phyloP scores from a whole-genome alignment of 2,113 vertebrate species.

The Sander vitreus region DNA sequence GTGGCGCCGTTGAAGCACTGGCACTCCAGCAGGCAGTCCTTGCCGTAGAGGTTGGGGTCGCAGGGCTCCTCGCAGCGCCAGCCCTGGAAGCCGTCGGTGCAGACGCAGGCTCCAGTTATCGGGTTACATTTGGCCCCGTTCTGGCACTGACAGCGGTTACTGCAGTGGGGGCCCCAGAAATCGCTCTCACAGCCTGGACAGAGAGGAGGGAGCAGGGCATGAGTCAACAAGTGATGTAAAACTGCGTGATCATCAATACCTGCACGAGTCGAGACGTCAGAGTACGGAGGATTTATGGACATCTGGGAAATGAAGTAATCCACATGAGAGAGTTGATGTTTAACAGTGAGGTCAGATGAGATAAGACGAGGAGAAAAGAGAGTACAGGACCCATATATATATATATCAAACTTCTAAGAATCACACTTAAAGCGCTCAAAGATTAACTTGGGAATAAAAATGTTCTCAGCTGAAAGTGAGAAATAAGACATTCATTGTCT shows the following conservation, averaged over 20 bases:
- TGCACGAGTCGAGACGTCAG: neutral
- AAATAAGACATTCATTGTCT: too few species aligned
- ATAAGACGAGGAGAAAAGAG: neutral
- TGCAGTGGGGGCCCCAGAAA: slow-evolving; percentile 96
- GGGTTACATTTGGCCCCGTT: slow-evolving; percentile 95
- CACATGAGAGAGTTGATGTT: neutral
- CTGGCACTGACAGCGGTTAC: slow-evolving; percentile 93
- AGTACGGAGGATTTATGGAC: neutral
- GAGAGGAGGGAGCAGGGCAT: neutral
- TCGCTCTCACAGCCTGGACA: slow-evolving; percentile 91
- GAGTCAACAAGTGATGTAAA: neutral
- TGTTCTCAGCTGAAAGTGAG: too few species aligned
- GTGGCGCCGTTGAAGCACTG: slow-evolving; percentile 91
- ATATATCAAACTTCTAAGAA: neutral
- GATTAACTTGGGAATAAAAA: too few species aligned
- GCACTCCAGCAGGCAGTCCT: slow-evolving; percentile 90
- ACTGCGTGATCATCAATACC: neutral
- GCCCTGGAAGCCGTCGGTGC: slow-evolving; percentile 91
- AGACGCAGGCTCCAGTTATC: slow-evolving; percentile 94
- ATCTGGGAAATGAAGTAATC: slow-evolving; percentile 2
- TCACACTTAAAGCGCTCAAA: neutral
- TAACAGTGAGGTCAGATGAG: neutral
- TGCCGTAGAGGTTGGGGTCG: slow-evolving; percentile 86
- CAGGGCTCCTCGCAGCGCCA: slow-evolving; percentile 96
- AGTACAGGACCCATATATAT: neutral